Percentiles rank a stretch among this genome's conserved stretches.
Conservation (phyloP, 2,888 invertebrate species). For the Adelognathus sp. region DNA sequence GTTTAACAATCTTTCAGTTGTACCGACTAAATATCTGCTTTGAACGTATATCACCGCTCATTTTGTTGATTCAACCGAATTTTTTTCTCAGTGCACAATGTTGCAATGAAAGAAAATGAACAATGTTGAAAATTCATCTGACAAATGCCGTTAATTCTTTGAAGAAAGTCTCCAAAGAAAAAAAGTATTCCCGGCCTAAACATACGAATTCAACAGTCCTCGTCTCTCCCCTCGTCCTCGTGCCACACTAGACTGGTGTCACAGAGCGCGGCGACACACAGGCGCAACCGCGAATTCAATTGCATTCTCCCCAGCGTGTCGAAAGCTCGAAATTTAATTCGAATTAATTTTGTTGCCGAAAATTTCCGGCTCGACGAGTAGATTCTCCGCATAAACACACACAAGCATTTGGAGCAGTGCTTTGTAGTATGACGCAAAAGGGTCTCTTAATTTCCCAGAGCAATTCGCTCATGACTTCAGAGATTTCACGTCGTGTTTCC, state of each 20-base stretch:
- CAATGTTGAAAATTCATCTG: too few species aligned
- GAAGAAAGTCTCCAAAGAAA: too few species aligned
- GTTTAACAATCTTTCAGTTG: too few species aligned
- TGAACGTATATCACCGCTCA: too few species aligned
- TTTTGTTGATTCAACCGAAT: too few species aligned
- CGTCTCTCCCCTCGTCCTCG: neutral
- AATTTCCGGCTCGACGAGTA: constrained; percentile 8
- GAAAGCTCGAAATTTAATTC: constrained; percentile 33
- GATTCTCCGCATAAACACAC: constrained; percentile 5
- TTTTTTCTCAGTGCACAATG: too few species aligned
- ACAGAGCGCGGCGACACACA: neutral
- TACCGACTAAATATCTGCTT: too few species aligned
- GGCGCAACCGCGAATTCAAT: constrained; percentile 21
- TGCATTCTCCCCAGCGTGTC: constrained; percentile 32
- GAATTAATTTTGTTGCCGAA: constrained; percentile 38
- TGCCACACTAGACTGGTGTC: neutral
- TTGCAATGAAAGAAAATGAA: too few species aligned
- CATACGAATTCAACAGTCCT: neutral
- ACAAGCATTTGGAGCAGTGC: neutral
- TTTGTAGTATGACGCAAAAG: neutral
- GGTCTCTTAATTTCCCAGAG: constrained; percentile 37
- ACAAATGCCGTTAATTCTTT: too few species aligned
- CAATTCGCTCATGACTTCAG: constrained; percentile 42
- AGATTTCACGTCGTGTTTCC: constrained; percentile 36
- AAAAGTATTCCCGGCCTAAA: neutral